phyloP scores from a whole-genome alignment of 2,888 invertebrate species.

The Escarpia spicata region DNA sequence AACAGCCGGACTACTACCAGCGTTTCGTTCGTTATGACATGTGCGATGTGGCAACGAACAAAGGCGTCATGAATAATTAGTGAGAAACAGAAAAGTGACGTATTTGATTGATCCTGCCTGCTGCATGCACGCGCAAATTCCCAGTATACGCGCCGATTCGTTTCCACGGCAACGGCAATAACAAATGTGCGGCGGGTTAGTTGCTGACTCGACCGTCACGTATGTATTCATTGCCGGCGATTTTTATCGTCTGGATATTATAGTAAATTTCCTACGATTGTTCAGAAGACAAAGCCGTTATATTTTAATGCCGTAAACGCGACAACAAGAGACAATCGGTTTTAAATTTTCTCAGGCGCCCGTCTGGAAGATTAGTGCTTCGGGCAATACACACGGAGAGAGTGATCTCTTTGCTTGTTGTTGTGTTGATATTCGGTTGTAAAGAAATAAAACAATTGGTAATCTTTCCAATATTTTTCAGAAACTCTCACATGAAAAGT shows the following conservation, averaged over 20 bases:
- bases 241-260: not conserved
- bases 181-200: not conserved
- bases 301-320: not conserved
- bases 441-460: too few species aligned
- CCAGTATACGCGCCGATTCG: not conserved
- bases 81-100: not conserved
- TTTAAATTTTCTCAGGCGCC: not conserved
- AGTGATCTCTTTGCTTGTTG: not conserved
- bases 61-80: conserved; percentile 5
- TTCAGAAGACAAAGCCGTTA: not conserved
- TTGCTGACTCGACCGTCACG: not conserved
- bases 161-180: conserved; percentile 1
- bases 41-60: not conserved
- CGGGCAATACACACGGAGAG: not conserved
- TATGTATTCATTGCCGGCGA: not conserved
- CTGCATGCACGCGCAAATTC: too few species aligned
- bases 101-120: not conserved
- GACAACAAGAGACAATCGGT: not conserved
- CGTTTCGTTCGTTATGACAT: not conserved
- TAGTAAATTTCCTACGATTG: not conserved
- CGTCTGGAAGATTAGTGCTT: not conserved
- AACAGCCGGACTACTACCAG: not conserved
- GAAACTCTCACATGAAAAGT: too few species aligned
- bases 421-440: too few species aligned
- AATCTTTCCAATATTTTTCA: too few species aligned